phyloP scores from a whole-genome alignment of 2,113 vertebrate genomes.

The Sigmodon hispidus region DNA sequence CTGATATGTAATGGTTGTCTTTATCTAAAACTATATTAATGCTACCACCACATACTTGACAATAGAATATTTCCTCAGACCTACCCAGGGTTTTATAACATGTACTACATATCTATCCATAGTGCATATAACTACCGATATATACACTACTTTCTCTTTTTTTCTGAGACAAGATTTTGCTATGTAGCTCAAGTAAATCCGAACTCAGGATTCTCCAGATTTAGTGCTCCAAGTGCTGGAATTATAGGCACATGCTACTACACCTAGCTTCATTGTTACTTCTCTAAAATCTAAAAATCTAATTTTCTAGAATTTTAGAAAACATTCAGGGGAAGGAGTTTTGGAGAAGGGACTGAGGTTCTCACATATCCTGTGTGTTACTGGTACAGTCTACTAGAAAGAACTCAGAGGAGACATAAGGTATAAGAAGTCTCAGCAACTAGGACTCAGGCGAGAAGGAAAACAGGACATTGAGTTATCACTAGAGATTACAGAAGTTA shows the following conservation, averaged over 20 bases:
- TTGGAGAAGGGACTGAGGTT: background rate
- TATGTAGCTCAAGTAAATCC: background rate
- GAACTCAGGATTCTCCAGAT: background rate
- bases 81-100: background rate
- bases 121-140: too few species aligned
- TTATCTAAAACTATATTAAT: background rate
- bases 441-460: background rate
- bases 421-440: background rate
- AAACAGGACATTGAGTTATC: background rate
- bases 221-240: background rate
- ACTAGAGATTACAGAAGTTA: background rate
- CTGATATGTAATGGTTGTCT: background rate
- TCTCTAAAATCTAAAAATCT: background rate
- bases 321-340: background rate
- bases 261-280: background rate
- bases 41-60: background rate
- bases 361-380: background rate
- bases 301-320: conserved; percentile 31
- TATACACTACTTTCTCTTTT: too few species aligned
- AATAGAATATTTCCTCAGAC: background rate
- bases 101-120: too few species aligned
- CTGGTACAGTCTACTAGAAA: background rate
- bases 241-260: background rate
- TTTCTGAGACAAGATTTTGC: background rate
- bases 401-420: background rate